Conservation (phyloP, 2,888 invertebrate species). For the Gibbula magus region DNA sequence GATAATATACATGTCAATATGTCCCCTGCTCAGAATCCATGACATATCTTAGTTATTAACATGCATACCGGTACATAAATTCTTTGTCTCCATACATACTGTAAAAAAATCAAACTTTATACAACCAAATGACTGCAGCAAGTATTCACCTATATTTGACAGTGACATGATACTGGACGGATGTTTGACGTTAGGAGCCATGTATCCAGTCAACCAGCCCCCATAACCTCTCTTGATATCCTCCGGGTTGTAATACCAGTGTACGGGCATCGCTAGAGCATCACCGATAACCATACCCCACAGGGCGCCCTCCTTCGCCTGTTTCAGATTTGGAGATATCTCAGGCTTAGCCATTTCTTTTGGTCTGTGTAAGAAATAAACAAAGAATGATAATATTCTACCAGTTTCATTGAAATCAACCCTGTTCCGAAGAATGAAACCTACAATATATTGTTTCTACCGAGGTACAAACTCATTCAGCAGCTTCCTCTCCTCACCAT, state of each 20-base stretch:
- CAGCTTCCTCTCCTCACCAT: no score
- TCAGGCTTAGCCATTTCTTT: conserved; percentile 37
- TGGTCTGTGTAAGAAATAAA: conserved; percentile 21
- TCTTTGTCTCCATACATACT: no score
- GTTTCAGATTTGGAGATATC: conserved; percentile 47
- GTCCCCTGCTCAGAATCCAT: no score
- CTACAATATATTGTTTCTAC: no score
- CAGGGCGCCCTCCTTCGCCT: conserved; percentile 59
- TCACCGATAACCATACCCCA: conserved; percentile 68
- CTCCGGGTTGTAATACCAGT: conserved; percentile 68
- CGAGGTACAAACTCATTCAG: no score
- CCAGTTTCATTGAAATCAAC: no score
- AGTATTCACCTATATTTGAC: conserved; percentile 61
- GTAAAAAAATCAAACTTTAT: neutral
- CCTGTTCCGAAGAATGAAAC: no score
- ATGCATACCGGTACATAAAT: no score
- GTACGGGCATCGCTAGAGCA: conserved; percentile 69
- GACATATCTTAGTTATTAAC: no score
- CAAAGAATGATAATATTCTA: neutral
- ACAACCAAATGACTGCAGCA: neutral
- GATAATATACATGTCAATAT: no score
- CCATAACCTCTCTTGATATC: conserved; percentile 63
- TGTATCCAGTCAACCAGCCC: conserved; percentile 65
- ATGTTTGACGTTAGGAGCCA: conserved; percentile 61
- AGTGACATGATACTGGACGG: conserved; percentile 66